Evolutionary conservation across 2,888 invertebrate genomes (phyloP), one percentile per base, ranked within the genome.

Genomic region (Marasmarcha lunaedactyla): DNA sequence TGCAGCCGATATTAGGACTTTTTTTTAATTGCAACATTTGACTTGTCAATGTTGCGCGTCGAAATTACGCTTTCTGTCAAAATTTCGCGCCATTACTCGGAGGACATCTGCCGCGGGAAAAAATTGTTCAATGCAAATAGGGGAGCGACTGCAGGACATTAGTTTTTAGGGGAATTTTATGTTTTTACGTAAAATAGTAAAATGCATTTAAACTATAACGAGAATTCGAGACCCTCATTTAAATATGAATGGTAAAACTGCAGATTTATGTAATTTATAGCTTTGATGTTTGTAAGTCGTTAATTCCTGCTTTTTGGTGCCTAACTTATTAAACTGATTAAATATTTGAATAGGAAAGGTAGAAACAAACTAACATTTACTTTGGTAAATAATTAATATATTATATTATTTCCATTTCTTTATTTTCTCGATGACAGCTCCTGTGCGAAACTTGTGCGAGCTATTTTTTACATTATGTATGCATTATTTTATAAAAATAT

Each of bases 111-210:
- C 71, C 63, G 63, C 49, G 42, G 49, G 46, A 49, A 57, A 62
- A 65, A 77, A 78, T 76, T 53, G 73, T 69, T 77, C 81, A 83
- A 81, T 79, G 77, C 77, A 81, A 81, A 81, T 81, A 77, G 74
- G 78, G 78, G 76, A 59, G 60, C 57, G 56, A n/a, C n/a, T 49
- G 55, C 56, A 56, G 59, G 63, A 74, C 72, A 76, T 79, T 65
- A 70, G 71, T 73, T 81, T 83, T 83, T 78, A 71, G 77, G 81
- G 78, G 71, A 66, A 73, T 72, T 66, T 59, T 54, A 59, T 49
- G 66, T 77, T 81, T 79, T 81, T 71, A 69, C 55, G 53, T 63
- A 65, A 72, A 71, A 68, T 65, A 67, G 64, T 68, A 68, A 77
- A 77, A 73, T 68, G 69, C 73, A 77, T 74, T 79, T 79, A 78